Percentiles rank a stretch among this genome's conserved stretches.
phyloP scores from a whole-genome alignment of 2,113 vertebrate species.

The Urocolius indicus region DNA sequence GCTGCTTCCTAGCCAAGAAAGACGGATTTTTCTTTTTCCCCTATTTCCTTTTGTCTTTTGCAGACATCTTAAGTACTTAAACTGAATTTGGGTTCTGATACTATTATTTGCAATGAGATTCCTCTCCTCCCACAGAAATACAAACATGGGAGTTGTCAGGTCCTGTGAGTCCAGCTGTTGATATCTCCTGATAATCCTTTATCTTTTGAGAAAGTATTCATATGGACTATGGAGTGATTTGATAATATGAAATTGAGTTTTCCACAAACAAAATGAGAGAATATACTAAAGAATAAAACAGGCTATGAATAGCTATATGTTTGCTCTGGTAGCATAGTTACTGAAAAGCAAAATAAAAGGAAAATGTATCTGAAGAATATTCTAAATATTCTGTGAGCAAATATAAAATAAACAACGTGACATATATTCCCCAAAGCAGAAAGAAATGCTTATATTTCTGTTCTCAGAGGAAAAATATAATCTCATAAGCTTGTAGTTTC shows the following conservation, averaged over 20 bases:
- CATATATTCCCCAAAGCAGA: not conserved
- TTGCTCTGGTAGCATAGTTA: not conserved
- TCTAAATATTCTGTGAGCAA: not conserved
- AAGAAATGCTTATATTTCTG: not conserved
- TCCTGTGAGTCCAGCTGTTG: not conserved
- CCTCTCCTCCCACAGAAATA: rapidly evolving
- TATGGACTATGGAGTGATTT: not conserved
- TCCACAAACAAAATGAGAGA: not conserved
- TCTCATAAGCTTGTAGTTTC: not conserved
- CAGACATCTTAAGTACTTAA: not conserved
- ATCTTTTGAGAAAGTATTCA: not conserved
- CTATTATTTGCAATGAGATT: not conserved
- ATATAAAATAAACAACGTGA: not conserved
- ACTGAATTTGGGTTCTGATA: not conserved
- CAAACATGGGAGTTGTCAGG: not conserved
- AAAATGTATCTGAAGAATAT: not conserved
- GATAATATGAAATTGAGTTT: not conserved
- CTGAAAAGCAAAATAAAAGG: not conserved
- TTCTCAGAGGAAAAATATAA: not conserved
- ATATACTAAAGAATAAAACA: not conserved
- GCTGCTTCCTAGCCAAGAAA: not conserved
- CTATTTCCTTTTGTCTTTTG: not conserved
- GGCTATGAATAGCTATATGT: not conserved
- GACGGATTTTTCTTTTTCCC: not conserved
- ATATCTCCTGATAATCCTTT: not conserved